Conservation (phyloP, 2,113 vertebrate species). For the Paradisaea rubra region DNA sequence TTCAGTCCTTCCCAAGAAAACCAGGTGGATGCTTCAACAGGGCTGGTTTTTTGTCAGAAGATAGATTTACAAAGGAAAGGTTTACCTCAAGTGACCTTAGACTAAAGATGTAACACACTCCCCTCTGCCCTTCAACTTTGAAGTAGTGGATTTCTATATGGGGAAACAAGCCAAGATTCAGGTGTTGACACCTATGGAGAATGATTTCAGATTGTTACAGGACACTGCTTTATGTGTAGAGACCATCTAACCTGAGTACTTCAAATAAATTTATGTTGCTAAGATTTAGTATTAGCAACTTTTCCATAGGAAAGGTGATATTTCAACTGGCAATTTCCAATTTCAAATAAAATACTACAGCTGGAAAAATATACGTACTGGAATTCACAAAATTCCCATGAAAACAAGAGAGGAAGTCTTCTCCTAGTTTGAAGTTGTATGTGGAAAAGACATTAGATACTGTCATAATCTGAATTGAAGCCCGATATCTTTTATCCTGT, state of each 20-base stretch:
- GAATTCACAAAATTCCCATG: constrained; percentile 73
- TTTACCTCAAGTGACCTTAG: constrained; percentile 46
- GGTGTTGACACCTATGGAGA: not conserved
- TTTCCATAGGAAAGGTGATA: constrained; percentile 72
- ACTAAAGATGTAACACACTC: not conserved
- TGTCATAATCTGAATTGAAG: constrained; percentile 74
- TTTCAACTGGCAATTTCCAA: constrained; percentile 64
- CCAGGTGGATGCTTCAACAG: not conserved
- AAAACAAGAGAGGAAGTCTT: constrained; percentile 69
- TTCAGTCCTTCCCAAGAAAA: not conserved
- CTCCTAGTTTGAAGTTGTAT: constrained; percentile 53
- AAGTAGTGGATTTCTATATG: not conserved
- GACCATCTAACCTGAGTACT: not conserved
- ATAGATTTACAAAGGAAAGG: not conserved
- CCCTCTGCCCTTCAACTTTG: not conserved
- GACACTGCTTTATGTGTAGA: not conserved
- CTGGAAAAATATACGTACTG: constrained; percentile 74
- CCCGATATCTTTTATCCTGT: constrained; percentile 72
- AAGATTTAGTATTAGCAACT: constrained; percentile 51
- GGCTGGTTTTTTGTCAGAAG: not conserved
- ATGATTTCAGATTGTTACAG: not conserved
- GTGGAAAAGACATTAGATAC: constrained; percentile 76
- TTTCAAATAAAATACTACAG: constrained; percentile 69
- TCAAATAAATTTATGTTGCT: constrained; percentile 34
- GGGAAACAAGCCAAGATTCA: not conserved